phyloP scores from a whole-genome alignment of 2,797 vertebrate genomes.

The Takifugu rubripes region DNA sequence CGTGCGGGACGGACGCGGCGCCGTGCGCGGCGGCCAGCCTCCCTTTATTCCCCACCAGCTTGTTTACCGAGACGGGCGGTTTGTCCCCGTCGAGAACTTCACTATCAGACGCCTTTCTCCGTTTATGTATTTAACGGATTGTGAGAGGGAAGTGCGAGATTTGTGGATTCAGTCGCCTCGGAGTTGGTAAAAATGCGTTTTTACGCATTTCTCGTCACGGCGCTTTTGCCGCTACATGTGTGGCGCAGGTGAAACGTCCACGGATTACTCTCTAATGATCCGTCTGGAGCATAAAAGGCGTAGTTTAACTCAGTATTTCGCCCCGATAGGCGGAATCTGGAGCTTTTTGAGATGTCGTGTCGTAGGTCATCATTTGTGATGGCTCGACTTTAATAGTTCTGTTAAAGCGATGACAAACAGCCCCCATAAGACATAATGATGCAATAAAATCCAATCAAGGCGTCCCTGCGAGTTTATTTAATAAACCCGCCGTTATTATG shows the following conservation, averaged over 20 bases:
- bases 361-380: constrained; percentile 32
- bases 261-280: too few relatives aligned
- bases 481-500: constrained; percentile 7
- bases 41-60: constrained; percentile 41
- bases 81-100: constrained; percentile 8
- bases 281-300: too few relatives aligned
- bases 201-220: too few relatives aligned
- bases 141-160: too few relatives aligned
- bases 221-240: too few relatives aligned
- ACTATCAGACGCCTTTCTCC: constrained; percentile 6
- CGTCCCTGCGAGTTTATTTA: not conserved
- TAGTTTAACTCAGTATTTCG: too few relatives aligned
- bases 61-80: constrained; percentile 22
- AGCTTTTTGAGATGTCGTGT: constrained; percentile 9
- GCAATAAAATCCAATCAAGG: constrained; percentile 18
- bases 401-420: constrained; percentile 25
- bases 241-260: too few relatives aligned
- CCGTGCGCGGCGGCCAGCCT: constrained; percentile 15
- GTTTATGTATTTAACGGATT: too few relatives aligned
- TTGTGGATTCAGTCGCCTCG: too few relatives aligned
- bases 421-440: constrained; percentile 24
- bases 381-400: constrained; percentile 36
- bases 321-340: not conserved
- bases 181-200: too few relatives aligned
- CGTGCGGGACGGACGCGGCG: not conserved